Conservation (phyloP, 2,888 invertebrate species). For the Clepsis dumicolana region DNA sequence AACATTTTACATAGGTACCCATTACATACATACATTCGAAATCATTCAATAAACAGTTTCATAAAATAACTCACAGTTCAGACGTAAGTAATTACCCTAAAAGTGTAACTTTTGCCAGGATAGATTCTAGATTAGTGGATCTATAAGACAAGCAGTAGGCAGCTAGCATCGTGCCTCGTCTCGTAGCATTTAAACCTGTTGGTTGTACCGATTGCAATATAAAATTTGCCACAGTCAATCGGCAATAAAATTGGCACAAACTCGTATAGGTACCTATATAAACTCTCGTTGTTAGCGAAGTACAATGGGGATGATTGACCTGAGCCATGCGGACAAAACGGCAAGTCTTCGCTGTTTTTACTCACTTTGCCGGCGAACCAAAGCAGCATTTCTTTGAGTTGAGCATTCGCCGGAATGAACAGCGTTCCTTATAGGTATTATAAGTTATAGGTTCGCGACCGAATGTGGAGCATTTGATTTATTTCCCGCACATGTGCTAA, state of each 20-base stretch:
- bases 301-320: not conserved
- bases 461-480: slow-evolving; percentile 27
- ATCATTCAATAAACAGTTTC: too few relatives aligned
- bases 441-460: too few relatives aligned
- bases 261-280: too few relatives aligned
- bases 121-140: too few relatives aligned
- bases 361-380: not conserved
- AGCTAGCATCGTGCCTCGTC: not conserved
- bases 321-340: not conserved
- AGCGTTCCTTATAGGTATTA: too few relatives aligned
- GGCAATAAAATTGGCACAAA: slow-evolving; percentile 2
- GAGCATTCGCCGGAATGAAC: too few relatives aligned
- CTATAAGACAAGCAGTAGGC: too few relatives aligned
- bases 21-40: too few relatives aligned
- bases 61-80: too few relatives aligned
- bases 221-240: not conserved
- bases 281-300: not conserved
- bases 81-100: too few relatives aligned
- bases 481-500: slow-evolving; percentile 41
- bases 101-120: too few relatives aligned
- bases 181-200: not conserved
- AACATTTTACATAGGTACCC: too few relatives aligned
- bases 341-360: not conserved
- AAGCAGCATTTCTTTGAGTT: not conserved
- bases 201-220: not conserved